Conservation (phyloP, 2,797 vertebrate genomes). For the Crocidura indochinensis region DNA sequence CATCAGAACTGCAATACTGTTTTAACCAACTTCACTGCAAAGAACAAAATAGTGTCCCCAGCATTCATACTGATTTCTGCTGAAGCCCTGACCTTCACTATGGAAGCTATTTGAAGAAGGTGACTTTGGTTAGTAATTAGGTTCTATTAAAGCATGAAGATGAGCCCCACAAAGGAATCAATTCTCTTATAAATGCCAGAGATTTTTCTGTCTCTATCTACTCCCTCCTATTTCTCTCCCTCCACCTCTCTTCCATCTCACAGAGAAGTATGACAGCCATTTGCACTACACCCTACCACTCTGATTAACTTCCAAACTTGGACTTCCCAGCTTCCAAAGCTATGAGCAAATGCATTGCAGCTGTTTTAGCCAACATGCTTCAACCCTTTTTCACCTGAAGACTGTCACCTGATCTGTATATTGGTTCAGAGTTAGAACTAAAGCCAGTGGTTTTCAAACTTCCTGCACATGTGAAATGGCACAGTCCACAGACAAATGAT, state of each 20-base stretch:
- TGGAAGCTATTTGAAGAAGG: background rate
- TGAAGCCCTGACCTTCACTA: background rate
- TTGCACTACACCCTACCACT: background rate
- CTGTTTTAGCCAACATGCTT: too few species aligned
- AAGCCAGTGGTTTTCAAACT: too few species aligned
- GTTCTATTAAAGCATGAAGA: too few species aligned
- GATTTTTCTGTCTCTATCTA: background rate
- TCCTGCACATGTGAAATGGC: too few species aligned
- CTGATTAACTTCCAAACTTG: background rate
- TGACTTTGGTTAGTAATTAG: background rate
- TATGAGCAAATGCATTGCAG: background rate
- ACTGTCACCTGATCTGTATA: too few species aligned
- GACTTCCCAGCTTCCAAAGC: background rate
- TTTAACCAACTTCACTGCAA: background rate
- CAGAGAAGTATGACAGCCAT: background rate
- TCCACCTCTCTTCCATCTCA: background rate
- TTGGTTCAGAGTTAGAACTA: too few species aligned
- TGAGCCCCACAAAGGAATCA: background rate
- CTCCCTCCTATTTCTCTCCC: background rate
- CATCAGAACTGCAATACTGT: background rate
- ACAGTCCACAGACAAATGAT: too few species aligned
- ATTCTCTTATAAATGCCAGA: background rate
- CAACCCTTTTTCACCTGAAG: too few species aligned
- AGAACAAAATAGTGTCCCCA: background rate
- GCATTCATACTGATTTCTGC: background rate